Conservation (phyloP, 2,113 vertebrate genomes). For the Pleuronectes platessa region DNA sequence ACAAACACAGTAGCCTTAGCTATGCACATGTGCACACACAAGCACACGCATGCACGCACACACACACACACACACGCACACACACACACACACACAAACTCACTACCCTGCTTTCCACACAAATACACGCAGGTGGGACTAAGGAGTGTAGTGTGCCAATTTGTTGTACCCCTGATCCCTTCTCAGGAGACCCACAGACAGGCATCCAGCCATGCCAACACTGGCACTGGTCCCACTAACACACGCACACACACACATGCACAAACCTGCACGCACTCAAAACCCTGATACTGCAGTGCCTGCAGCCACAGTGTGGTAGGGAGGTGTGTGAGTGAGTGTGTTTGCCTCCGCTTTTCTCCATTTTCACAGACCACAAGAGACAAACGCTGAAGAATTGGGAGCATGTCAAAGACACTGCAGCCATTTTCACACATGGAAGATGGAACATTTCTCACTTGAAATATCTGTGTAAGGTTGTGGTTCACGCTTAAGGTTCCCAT, state of each 20-base stretch:
- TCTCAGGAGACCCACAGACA: slow-evolving; percentile 72
- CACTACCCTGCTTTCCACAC: slow-evolving; percentile 44
- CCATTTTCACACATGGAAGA: slow-evolving; percentile 40
- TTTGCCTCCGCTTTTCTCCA: slow-evolving; percentile 53
- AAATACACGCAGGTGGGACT: slow-evolving; percentile 70
- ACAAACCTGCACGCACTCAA: slow-evolving; percentile 46
- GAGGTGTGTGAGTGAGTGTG: slow-evolving; percentile 26
- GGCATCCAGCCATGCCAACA: slow-evolving; percentile 74
- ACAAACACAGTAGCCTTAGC: slow-evolving; percentile 51
- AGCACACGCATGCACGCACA: slow-evolving; percentile 45
- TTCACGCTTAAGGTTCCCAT: slow-evolving; percentile 27
- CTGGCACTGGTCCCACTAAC: slow-evolving; percentile 71
- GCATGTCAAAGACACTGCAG: slow-evolving; percentile 52
- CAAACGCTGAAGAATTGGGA: slow-evolving; percentile 58
- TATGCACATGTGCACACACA: slow-evolving; percentile 22
- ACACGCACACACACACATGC: slow-evolving; percentile 49
- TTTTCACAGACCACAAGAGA: slow-evolving; percentile 60
- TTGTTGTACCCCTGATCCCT: slow-evolving; percentile 76
- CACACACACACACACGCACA: slow-evolving; percentile 43
- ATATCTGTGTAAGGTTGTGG: slow-evolving; percentile 33
- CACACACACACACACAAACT: slow-evolving; percentile 31
- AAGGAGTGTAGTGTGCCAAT: slow-evolving; percentile 72
- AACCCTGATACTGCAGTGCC: slow-evolving; percentile 38
- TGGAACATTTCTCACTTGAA: slow-evolving; percentile 31
- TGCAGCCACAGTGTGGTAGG: slow-evolving; percentile 53